These are phyloP conservation scores for Isurus oxyrinchus DNA, from an alignment of 2,113 vertebrate genomes.

Conservation along the genomic window DNA sequence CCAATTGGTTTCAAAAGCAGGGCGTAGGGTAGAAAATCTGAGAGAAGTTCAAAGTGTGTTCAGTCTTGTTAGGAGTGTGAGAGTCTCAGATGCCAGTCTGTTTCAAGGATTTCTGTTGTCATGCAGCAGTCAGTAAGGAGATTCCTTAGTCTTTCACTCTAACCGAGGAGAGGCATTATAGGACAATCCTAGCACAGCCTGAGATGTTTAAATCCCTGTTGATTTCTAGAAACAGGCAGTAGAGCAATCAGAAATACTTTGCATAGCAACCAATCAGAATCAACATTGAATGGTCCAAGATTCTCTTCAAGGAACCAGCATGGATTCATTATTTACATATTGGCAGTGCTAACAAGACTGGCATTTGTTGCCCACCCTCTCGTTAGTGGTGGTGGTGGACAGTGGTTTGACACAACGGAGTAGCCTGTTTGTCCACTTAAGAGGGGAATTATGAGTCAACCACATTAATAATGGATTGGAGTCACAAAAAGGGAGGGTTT, in stretches of 20 bases:
- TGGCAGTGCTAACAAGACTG: not conserved
- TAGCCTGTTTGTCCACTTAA: not conserved
- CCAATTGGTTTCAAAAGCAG: not conserved
- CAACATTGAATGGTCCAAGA: not conserved
- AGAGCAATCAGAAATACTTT: not conserved
- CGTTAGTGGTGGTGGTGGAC: not conserved
- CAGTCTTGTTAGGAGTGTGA: not conserved
- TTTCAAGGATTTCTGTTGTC: not conserved
- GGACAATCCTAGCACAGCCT: not conserved
- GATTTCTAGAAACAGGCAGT: not conserved
- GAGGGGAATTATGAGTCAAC: not conserved
- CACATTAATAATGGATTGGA: not conserved
- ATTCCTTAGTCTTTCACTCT: not conserved
- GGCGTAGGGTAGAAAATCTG: not conserved
- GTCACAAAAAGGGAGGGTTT: not conserved
- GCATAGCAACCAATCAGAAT: not conserved
- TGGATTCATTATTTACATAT: not conserved
- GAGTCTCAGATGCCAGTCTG: not conserved
- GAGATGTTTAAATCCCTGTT: not conserved
- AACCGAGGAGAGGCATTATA: not conserved
- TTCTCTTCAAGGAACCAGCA: not conserved
- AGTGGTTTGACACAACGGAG: not conserved
- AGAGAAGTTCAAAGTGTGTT: not conserved
- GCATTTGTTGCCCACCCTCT: not conserved
- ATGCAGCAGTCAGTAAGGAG: not conserved